Evolutionary conservation across 1,140 invertebrate genomes (phyloP).

Genomic region (Aphelenchoides besseyi): DNA sequence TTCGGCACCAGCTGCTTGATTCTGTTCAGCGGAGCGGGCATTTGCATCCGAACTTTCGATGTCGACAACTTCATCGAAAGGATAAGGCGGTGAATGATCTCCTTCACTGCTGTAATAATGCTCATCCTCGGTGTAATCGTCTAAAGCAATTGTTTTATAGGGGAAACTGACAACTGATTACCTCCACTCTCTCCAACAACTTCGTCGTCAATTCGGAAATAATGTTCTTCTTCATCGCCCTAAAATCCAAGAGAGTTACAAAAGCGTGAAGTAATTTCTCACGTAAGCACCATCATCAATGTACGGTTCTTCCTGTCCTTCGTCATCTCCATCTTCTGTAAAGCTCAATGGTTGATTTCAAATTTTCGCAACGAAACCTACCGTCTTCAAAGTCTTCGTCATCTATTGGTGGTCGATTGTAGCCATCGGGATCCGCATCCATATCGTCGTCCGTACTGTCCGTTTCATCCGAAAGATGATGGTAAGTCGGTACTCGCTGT

Average conservation of each 20-base stretch:
- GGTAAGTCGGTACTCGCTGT: slow-evolving; percentile 21
- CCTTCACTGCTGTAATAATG: slow-evolving; percentile 15
- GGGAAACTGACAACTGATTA: too few species aligned
- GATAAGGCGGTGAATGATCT: slow-evolving; percentile 13
- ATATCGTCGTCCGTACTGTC: slow-evolving; percentile 41
- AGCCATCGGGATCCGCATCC: slow-evolving; percentile 28
- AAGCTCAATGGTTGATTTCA: not conserved
- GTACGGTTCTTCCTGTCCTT: slow-evolving; percentile 10
- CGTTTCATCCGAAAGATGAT: slow-evolving; percentile 23
- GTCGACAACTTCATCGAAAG: slow-evolving; percentile 14
- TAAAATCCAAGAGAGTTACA: too few species aligned
- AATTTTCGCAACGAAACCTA: not conserved
- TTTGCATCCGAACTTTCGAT: slow-evolving; percentile 2
- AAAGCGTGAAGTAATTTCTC: too few species aligned
- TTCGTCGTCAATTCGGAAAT: slow-evolving; percentile 26
- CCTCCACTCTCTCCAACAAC: slow-evolving; percentile 13
- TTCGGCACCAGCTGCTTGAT: not conserved
- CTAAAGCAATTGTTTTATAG: not conserved
- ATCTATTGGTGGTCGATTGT: not conserved
- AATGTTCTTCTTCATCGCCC: slow-evolving; percentile 39
- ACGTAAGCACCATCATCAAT: too few species aligned
- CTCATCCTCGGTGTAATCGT: slow-evolving; percentile 13
- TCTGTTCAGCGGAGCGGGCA: not conserved
- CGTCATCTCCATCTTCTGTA: slow-evolving; percentile 44
- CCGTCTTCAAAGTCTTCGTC: not conserved